Conservation (phyloP, 2,797 vertebrate genomes). For the Apogon talboti region DNA sequence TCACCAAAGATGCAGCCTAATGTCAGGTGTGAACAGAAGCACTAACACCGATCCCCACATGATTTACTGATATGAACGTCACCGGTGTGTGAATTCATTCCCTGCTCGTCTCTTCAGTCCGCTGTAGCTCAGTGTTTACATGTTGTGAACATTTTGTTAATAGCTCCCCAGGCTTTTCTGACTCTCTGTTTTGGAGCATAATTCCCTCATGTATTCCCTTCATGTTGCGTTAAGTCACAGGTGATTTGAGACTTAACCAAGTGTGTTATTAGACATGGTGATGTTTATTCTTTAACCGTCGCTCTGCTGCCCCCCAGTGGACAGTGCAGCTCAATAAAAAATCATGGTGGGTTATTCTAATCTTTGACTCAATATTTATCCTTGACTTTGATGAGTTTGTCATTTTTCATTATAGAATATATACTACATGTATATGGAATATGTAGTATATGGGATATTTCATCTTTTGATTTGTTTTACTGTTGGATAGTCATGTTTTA, state of each 20-base stretch:
- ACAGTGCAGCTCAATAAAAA: background rate
- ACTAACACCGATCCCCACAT: background rate
- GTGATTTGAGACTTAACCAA: constrained; percentile 37
- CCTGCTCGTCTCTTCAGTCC: constrained; percentile 13
- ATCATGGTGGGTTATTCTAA: no score
- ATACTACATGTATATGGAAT: no score
- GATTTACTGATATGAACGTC: constrained; percentile 22
- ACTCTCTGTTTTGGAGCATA: constrained; percentile 55
- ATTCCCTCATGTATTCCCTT: constrained; percentile 49
- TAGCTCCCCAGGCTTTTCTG: constrained; percentile 56
- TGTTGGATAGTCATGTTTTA: no score
- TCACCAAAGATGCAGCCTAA: no score
- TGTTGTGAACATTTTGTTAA: constrained; percentile 59
- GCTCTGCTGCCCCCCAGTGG: constrained; percentile 64
- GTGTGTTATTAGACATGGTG: background rate
- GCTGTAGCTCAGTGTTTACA: constrained; percentile 54
- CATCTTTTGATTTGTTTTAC: no score
- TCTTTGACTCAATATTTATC: no score
- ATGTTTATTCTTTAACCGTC: background rate
- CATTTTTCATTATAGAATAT: no score
- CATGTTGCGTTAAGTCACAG: constrained; percentile 6
- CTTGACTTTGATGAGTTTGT: no score
- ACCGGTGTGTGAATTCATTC: constrained; percentile 1
- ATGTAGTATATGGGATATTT: no score
- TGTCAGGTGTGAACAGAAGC: background rate